These are phyloP conservation scores for Microcebus tavaratra DNA, from an alignment of 2,113 vertebrate genomes.

Conservation along the genomic window DNA sequence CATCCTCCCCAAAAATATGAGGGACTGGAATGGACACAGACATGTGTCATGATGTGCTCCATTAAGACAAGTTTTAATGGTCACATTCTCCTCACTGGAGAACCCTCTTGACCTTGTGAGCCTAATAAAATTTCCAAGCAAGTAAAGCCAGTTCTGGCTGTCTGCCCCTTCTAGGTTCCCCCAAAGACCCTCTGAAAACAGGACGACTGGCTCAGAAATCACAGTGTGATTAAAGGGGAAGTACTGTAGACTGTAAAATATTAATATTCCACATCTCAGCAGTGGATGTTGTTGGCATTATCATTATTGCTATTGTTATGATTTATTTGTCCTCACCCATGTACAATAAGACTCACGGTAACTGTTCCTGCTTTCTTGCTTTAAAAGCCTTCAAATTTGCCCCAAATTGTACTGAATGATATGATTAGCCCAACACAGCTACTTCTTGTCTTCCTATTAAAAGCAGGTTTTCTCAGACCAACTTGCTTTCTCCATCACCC, in stretches of 20 bases:
- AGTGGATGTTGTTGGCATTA: background rate
- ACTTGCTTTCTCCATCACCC: background rate
- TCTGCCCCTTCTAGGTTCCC: background rate
- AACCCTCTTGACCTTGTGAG: background rate
- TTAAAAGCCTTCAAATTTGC: background rate
- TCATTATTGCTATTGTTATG: background rate
- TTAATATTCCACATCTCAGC: background rate
- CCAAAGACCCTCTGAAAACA: background rate
- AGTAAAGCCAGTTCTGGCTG: background rate
- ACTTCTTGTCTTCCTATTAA: constrained; percentile 15
- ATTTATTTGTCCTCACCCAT: background rate
- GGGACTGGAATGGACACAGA: background rate
- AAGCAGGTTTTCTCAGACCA: constrained; percentile 22
- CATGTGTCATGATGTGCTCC: fast-evolving
- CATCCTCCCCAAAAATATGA: background rate
- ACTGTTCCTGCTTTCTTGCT: background rate
- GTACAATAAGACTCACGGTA: background rate
- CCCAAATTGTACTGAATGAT: background rate
- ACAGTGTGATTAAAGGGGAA: background rate
- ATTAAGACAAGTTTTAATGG: background rate
- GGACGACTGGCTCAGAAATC: background rate
- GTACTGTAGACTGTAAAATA: background rate
- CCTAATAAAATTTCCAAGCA: background rate
- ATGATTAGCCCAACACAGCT: background rate
- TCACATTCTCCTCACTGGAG: background rate